Evolutionary conservation across 2,113 vertebrate species (phyloP), one percentile per base, ranked within the genome.

Genomic region (Seriola quinqueradiata): DNA sequence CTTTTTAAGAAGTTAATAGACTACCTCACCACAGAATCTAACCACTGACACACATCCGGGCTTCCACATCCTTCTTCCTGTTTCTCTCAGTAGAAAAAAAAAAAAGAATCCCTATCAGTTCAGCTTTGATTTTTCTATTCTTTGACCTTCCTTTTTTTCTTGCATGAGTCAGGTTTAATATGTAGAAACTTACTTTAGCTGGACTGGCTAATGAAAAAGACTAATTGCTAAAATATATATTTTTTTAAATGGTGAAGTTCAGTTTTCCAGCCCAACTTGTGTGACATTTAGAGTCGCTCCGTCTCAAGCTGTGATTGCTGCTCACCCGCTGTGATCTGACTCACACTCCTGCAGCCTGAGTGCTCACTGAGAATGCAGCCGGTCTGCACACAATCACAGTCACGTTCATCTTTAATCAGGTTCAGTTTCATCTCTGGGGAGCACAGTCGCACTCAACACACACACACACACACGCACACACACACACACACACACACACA

Each of bases 281-380:
- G 40, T 66, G 80, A 68, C 69, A 81, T 81, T 77, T 55, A 28
- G 34, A 65, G 34, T 44, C 2, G 7, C 61, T 25, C 34, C 0
- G 5, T 79, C 60, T 72, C 82, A 52, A 34, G 60, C 66, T 55
- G 69, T 52, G 79, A 70, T 23, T 17, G 63, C 48, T 25, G 65
- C 67, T 86, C 64, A 82, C 78, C 81, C 77, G 72, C 54, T 58
- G 78, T 36, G 75, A 75, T 80, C 65, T 81, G 79, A 80, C 81
- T 82, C 71, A 38, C 25, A 34, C 58, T 77, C 76, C 76, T 85
- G 73, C 65, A 87, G 75, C 70, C 61, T 59, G 81, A 75, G 32
- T 7, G 44, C 67, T 67, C 79, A 60, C 44, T 16, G 54, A 70
- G 71, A 73, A 84, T 40, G 75, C 66, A 58, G 78, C 70, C 34